Evolutionary conservation across 2,113 vertebrate species (phyloP), one percentile per base, ranked within the genome.

Genomic region (Cephalopholis sonnerati): DNA sequence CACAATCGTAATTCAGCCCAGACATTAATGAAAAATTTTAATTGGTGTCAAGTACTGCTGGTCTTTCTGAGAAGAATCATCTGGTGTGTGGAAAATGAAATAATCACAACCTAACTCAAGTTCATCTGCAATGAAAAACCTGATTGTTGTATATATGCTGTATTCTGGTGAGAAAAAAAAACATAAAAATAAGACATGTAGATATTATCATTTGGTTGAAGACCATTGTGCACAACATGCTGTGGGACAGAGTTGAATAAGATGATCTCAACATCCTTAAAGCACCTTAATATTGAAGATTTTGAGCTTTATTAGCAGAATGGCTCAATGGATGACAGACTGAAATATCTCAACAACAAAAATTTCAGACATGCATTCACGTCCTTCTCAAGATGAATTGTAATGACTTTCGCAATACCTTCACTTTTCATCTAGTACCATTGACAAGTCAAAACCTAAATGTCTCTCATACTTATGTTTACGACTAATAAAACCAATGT

Each of bases 41-140:
- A 78, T 24, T 67, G 25, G 5, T 55, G 39, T 68, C 50, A 65
- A 74, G 25, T 22, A 4, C 24, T n/a, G 65, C n/a, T 22, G 63
- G 50, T 50, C 4, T 64, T 51, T 55, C 5, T 70, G 20, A 54
- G 51, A 22, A 58, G 13, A 39, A 12, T 13, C 44, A 27, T 55
- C 17, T n/a, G 12, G 18, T n/a, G 11, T 22, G 12, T 16, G 59
- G 25, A 3, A 46, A 74, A 44, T 20, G 8, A 24, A 5, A 22
- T 72, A 18, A 46, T 51, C 27, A 32, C 18, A 16, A 51, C 24
- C 22, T 5, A 54, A 72, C 8, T 25, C 4, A 51, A 24, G 9
- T 58, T 36, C 5, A 50, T 8, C 22, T 24, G 55, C 8, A 44
- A 29, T 58, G 25, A 48, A 18, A 24, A 57, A 36, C 1, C 18